Evolutionary conservation across 2,888 invertebrate genomes (phyloP), one percentile per base, ranked within the genome.

Genomic region (Gryllus longicercus): DNA sequence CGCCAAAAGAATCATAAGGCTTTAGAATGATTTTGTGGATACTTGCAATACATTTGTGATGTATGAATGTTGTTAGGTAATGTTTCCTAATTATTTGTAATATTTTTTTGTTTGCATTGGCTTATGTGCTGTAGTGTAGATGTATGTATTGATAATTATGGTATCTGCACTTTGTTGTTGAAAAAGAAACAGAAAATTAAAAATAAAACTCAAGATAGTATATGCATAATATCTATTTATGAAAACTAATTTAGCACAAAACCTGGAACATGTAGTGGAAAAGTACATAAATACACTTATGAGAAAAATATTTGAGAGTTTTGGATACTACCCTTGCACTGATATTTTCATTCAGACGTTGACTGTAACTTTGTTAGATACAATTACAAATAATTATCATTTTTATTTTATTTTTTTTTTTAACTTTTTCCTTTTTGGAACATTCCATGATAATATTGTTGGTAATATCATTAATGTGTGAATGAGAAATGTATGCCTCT

Each of bases 31-130:
- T 1, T 63, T 63, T 63, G 63, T 63, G 63, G 63, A 63, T 63
- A 63, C 63, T n/a, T 63, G 63, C 63, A 63, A 63, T 63, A 63
- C 63, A 63, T 63, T 63, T 63, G 63, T 63, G 63, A 63, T 63
- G 63, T 63, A 63, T 18, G 63, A 63, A 63, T 63, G 63, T 63
- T 63, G n/a, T 63, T 63, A 63, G 63, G n/a, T 14, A n/a, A 63
- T 63, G 14, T n/a, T 18, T 63, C n/a, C n/a, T 18, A 63, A 18
- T 63, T 63, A n/a, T 18, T 18, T 63, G 63, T 63, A n/a, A 63
- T 63, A 18, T 63, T 63, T 63, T 14, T 63, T 63, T 18, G 63
- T 63, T 18, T 63, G 63, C 63, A 63, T 63, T 63, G 63, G 63
- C 63, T 63, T 63, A 63, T 63, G n/a, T 63, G 63, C 63, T 63